A percentile compares a stretch with the other conserved stretches of the same genome.
Evolutionary conservation across 2,113 vertebrate genomes (phyloP).

Genomic region (Hippocampus zosterae): DNA sequence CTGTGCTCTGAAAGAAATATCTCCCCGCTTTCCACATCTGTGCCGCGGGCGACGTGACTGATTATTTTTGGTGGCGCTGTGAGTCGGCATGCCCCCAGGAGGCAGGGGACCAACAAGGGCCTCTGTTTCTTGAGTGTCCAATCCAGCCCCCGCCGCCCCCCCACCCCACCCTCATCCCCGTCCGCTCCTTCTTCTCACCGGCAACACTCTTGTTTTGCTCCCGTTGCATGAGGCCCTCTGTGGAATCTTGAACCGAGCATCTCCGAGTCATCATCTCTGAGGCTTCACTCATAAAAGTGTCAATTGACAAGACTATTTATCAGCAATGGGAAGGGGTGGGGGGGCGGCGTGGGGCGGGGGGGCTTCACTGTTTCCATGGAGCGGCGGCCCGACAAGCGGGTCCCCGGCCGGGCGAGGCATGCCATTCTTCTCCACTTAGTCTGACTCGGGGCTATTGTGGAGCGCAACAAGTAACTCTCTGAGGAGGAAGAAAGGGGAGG

Average conservation of each 20-base stretch:
- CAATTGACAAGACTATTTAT: constrained; percentile 61
- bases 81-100: constrained; percentile 64
- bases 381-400: constrained; percentile 63
- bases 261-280: constrained; percentile 64
- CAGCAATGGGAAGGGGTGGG: constrained; percentile 41
- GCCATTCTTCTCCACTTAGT: constrained; percentile 68
- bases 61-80: constrained; percentile 68
- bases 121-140: constrained; percentile 38
- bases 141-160: neutral
- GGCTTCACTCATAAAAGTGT: constrained; percentile 64
- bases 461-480: constrained; percentile 73
- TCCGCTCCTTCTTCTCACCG: constrained; percentile 32
- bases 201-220: constrained; percentile 31
- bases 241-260: constrained; percentile 31
- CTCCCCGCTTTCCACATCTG: constrained; percentile 71
- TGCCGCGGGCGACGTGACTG: constrained; percentile 58
- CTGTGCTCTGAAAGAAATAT: constrained; percentile 75
- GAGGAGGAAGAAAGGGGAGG: constrained; percentile 64
- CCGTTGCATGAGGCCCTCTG: constrained; percentile 52
- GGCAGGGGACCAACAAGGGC: constrained; percentile 59
- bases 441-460: constrained; percentile 74
- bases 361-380: constrained; percentile 76
- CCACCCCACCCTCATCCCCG: constrained; percentile 3
- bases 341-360: neutral
- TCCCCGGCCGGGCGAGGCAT: constrained; percentile 57